Base-by-base conservation (phyloP, 1,140 invertebrate genomes). In the Diorhabda sublineata region DNA sequence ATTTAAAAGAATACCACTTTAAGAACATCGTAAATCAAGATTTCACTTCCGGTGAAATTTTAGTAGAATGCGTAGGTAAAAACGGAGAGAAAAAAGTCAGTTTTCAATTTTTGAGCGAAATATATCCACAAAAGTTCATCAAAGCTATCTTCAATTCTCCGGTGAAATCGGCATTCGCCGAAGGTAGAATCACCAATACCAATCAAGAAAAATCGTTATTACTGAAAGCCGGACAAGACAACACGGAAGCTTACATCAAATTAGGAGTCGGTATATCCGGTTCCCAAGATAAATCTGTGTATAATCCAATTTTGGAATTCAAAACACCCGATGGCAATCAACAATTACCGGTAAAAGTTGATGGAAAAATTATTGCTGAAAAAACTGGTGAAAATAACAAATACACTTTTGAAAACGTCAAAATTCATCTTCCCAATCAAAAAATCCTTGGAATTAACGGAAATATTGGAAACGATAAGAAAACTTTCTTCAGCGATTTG, bases 221-320 rank as follows among this genome's bases (percentile, higher is more conserved):
- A 41, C 73, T 87, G 0, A 87, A 84, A 61, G 81, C 87, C 1
- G 82, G 82, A 3, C 81, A 87, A 60, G 89, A 91, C 70, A 81
- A 83, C 1, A 76, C 82, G 1, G 83, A 88, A 42, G 90, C 88
- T 47, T 88, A 81, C 61, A 86, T 81, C 3, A 88, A 87, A 75
- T 78, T 85, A 58, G 90, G 91, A 0, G 81, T 91, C n/a, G 76
- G 82, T 3, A 82, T 87, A 3, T 83, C 84, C 61, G 88, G 87
- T 6, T 81, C 81, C 59, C 81, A 82, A 0, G 75, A 77, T 43
- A 78, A 81, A 63, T 71, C 76, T 43, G 85, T 87, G 3, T 91
- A 89, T 76, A 88, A 84, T 67, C 91, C 91, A 1, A 73, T 91
- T 1, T 79, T 93, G 26, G 88, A 92, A 74, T 90, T 90, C 75